Evolutionary conservation across 2,888 invertebrate species (phyloP).

Genomic region (Muscina levida): DNA sequence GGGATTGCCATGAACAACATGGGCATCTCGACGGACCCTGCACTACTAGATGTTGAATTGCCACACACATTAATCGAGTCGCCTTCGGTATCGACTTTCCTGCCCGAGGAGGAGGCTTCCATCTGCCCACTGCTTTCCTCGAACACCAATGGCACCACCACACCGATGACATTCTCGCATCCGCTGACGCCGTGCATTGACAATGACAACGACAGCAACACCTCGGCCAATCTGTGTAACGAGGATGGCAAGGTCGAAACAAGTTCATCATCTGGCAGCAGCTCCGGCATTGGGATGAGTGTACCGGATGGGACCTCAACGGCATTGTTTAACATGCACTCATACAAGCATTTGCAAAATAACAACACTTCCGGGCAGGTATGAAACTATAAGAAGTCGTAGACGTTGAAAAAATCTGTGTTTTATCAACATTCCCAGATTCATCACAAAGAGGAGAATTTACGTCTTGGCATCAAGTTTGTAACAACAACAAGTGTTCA

Average conservation of each 20-base stretch:
- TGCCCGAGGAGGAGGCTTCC: conserved; percentile 84
- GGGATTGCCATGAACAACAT: conserved; percentile 70
- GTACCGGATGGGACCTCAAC: conserved; percentile 73
- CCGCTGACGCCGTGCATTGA: conserved; percentile 82
- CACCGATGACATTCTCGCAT: conserved; percentile 82
- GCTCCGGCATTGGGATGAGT: conserved; percentile 78
- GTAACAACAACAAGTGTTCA: no score
- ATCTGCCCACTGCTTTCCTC: conserved; percentile 84
- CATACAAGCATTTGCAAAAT: conserved; percentile 77
- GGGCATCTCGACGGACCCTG: conserved; percentile 77
- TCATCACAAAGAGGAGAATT: no score
- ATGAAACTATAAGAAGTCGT: not conserved
- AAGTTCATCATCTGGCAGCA: conserved; percentile 77
- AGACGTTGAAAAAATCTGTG: no score
- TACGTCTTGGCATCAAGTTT: no score
- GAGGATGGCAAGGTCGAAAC: conserved; percentile 75
- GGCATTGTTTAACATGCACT: conserved; percentile 74
- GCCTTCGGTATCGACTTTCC: conserved; percentile 77
- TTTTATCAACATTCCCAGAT: no score
- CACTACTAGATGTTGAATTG: conserved; percentile 76
- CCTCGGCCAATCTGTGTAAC: conserved; percentile 73
- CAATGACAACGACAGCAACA: conserved; percentile 80
- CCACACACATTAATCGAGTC: conserved; percentile 75
- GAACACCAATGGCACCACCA: conserved; percentile 82
- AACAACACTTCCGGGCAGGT: conserved; percentile 74